A percentile compares a stretch with the other conserved stretches of the same genome.
Conservation (phyloP, 2,888 invertebrate species). For the Serripes groenlandicus region DNA sequence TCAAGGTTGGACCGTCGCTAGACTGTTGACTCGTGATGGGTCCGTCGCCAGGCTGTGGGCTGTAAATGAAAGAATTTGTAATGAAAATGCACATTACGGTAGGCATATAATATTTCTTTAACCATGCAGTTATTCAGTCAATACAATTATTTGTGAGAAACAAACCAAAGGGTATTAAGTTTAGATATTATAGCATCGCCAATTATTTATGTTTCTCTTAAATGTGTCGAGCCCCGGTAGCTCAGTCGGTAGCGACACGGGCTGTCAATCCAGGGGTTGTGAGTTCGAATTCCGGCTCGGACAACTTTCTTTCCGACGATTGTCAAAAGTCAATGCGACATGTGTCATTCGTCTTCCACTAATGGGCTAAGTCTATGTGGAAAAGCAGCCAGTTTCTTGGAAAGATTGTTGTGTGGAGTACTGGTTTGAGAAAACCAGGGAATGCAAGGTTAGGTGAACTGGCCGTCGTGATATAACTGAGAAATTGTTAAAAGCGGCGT, state of each 20-base stretch:
- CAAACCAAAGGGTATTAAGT: too few species aligned
- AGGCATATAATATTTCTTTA: too few species aligned
- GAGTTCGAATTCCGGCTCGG: background rate
- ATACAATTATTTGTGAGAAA: too few species aligned
- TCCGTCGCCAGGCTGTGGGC: conserved; percentile 7
- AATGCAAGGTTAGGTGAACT: background rate
- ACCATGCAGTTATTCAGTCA: too few species aligned
- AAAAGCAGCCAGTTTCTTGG: background rate
- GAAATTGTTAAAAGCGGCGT: background rate
- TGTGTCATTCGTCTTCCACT: too few species aligned
- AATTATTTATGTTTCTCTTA: too few species aligned
- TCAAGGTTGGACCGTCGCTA: background rate
- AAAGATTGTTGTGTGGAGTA: background rate
- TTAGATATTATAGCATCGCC: too few species aligned
- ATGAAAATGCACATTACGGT: background rate
- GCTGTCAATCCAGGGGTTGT: background rate
- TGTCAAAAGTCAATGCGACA: too few species aligned
- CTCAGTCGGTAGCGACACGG: background rate
- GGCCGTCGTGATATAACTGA: background rate
- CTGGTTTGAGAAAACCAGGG: background rate
- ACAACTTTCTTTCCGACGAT: background rate
- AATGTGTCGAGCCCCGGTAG: background rate
- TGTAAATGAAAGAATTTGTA: background rate
- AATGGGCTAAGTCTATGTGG: background rate
- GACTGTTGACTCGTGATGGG: background rate